Conservation (phyloP, 1,140 invertebrate species). For the Trachymyrmex septentrionalis region DNA sequence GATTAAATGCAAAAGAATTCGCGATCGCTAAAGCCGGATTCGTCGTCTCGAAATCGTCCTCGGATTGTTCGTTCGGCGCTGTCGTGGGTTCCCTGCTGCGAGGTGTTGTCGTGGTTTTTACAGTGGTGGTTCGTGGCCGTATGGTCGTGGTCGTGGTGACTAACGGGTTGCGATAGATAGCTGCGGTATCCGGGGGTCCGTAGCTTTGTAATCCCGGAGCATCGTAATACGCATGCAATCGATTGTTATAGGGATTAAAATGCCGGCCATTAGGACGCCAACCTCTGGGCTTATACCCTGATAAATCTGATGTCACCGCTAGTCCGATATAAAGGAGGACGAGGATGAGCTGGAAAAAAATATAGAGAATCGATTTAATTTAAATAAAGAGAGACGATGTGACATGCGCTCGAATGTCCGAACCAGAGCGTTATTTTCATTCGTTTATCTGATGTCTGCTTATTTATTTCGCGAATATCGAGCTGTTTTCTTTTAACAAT, state of each 20-base stretch:
- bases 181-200: constrained; percentile 70
- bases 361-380: neutral
- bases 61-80: constrained; percentile 57
- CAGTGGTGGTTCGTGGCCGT: constrained; percentile 66
- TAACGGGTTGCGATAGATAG: constrained; percentile 67
- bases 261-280: constrained; percentile 81
- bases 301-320: constrained; percentile 66
- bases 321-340: constrained; percentile 71
- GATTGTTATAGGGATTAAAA: constrained; percentile 77
- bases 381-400: neutral
- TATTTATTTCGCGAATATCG: neutral
- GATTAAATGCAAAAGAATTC: constrained; percentile 85
- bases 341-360: constrained; percentile 68
- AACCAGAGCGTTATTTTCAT: neutral
- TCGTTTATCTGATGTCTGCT: neutral
- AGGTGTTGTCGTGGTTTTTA: constrained; percentile 78
- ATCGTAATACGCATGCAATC: constrained; percentile 73
- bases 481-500: neutral
- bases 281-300: constrained; percentile 78
- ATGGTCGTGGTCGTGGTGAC: constrained; percentile 66
- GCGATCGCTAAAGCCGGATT: constrained; percentile 83
- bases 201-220: constrained; percentile 71
- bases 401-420: neutral
- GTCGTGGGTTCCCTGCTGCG: constrained; percentile 81
- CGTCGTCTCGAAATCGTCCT: constrained; percentile 77